Evolutionary conservation across 2,888 invertebrate species (phyloP), one percentile per base, ranked within the genome.

Genomic region (Heteropelma amictum): DNA sequence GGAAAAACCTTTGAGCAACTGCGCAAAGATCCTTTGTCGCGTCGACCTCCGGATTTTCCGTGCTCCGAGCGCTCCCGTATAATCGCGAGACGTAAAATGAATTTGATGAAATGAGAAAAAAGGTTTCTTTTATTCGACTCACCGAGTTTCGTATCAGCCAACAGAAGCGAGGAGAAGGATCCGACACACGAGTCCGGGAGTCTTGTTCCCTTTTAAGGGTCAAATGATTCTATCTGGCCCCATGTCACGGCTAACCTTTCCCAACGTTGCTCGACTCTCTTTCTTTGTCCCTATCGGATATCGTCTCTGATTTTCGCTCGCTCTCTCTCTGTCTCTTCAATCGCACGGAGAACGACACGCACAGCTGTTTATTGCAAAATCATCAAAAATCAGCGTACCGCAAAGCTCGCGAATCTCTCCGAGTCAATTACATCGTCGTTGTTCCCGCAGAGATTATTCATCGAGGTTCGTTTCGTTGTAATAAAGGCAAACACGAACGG

Each of bases 171-270:
- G 42, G 45, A 47, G 65, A 53, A 64, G 8, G 56, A 56, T 63
- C 49, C 60, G 21, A 42, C 17, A 28, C 83, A 33, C 17, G 26
- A 82, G 84, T 84, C 23, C 23, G 82, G 85, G 85, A 86, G 86
- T 83, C 86, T 83, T 78, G 77, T 74, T 51, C 45, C 40, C 82
- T 80, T 81, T 76, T 83, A 30, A 68, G 86, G 87, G 87, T 87
- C 87, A 87, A 87, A 87, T 87, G 79, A 85, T 85, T 78, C 77
- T 80, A 76, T 80, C 82, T 60, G 80, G 80, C 80, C 79, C 85
- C 87, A 87, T 87, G 79, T 71, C 68, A 68, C 65, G 63, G 61
- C 64, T 38, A 26, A 51, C 38, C 71, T 67, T 65, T 73, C 33
- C 63, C 69, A 67, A 58, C 49, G 51, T 42, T 58, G 33, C 26